Percentiles rank a stretch among this genome's conserved stretches.
Conservation (phyloP, 2,113 vertebrate genomes). For the Marmota monax region DNA sequence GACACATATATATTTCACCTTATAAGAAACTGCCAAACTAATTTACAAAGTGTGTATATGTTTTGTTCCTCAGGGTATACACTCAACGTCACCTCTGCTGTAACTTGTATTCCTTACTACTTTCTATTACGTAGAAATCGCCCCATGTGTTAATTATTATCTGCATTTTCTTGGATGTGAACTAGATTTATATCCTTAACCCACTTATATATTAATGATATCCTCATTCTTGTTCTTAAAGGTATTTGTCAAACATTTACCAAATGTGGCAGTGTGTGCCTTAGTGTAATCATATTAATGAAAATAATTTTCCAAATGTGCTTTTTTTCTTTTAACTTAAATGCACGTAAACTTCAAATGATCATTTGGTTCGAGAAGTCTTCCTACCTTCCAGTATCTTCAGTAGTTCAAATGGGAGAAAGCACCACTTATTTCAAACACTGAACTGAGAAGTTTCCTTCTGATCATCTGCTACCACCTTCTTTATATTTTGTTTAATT, state of each 20-base stretch:
- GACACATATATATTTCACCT: neutral
- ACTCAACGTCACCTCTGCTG: neutral
- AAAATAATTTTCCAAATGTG: neutral
- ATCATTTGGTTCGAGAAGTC: neutral
- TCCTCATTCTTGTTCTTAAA: neutral
- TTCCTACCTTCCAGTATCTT: neutral
- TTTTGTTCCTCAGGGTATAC: neutral
- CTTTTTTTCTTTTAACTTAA: neutral
- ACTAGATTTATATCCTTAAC: neutral
- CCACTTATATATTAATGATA: neutral
- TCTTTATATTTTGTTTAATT: conserved; percentile 9
- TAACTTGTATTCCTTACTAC: neutral
- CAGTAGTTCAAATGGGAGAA: conserved; percentile 29
- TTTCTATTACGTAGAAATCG: neutral
- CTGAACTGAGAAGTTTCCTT: neutral
- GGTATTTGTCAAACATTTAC: neutral
- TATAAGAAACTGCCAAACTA: neutral
- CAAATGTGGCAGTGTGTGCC: neutral
- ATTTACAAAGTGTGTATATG: neutral
- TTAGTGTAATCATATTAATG: neutral
- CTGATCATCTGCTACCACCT: neutral
- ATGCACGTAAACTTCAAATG: neutral
- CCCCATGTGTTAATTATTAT: neutral
- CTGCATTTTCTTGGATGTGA: neutral
- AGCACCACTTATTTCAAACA: neutral